These are phyloP conservation scores for Malthinus flaveolus DNA, from an alignment of 2,888 invertebrate species.

Conservation along the genomic window DNA sequence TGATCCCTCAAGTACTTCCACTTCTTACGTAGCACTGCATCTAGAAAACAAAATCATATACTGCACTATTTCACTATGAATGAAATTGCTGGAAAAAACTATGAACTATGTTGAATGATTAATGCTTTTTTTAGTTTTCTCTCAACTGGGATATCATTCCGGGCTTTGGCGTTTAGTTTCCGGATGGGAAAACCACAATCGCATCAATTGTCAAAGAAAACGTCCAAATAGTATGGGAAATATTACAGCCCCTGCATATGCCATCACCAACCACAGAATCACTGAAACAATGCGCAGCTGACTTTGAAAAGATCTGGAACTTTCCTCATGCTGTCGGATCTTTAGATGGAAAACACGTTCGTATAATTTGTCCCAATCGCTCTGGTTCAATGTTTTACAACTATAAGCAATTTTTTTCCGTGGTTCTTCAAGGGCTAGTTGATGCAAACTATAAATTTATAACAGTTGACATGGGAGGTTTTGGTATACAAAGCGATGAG, in stretches of 20 bases:
- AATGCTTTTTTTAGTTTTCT: slow-evolving; percentile 5
- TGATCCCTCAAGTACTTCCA: neutral
- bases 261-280: slow-evolving; percentile 2
- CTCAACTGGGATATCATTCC: slow-evolving; percentile 1
- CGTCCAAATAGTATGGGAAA: slow-evolving; percentile 3
- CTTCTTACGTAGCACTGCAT: neutral
- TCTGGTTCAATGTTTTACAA: slow-evolving; percentile 11
- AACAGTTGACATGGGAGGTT: slow-evolving; percentile 1
- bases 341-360: slow-evolving; percentile 8
- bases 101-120: too few relatives aligned
- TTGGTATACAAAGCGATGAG: slow-evolving; percentile 13
- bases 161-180: slow-evolving; percentile 4
- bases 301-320: slow-evolving; percentile 9
- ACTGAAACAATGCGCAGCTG: neutral
- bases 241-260: slow-evolving; percentile 4
- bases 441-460: slow-evolving; percentile 11
- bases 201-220: slow-evolving; percentile 2
- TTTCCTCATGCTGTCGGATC: slow-evolving; percentile 5
- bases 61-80: too few relatives aligned
- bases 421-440: slow-evolving; percentile 10
- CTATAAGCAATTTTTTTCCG: slow-evolving; percentile 8
- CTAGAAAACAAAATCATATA: neutral
- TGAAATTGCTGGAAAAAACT: neutral
- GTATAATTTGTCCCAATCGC: slow-evolving; percentile 1
- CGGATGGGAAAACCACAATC: neutral